These are phyloP conservation scores for Tragelaphus imberbis DNA, from an alignment of 2,113 vertebrate species.

Conservation along the genomic window DNA sequence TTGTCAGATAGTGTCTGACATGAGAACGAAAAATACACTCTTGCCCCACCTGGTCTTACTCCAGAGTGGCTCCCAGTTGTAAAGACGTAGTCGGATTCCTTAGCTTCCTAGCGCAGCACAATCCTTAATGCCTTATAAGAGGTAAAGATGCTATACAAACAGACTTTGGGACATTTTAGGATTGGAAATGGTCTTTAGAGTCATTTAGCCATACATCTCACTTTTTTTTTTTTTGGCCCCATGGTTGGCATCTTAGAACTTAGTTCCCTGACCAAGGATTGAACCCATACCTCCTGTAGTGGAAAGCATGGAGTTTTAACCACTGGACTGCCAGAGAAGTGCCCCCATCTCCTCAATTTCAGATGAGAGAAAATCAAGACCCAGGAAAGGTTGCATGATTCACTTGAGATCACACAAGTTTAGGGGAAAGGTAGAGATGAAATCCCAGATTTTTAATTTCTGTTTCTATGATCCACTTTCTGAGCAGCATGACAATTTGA, in stretches of 20 bases:
- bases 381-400: neutral
- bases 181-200: neutral
- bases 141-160: neutral
- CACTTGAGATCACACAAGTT: neutral
- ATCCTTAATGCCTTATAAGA: neutral
- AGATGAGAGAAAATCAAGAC: neutral
- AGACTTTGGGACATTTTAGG: neutral
- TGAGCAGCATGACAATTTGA: neutral
- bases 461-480: neutral
- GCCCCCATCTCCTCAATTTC: neutral
- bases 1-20: neutral
- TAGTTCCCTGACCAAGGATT: neutral
- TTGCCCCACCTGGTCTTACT: neutral
- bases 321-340: neutral
- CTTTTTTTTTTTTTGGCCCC: neutral
- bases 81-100: neutral
- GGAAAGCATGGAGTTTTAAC: neutral
- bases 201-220: neutral
- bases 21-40: neutral
- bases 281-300: neutral
- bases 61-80: neutral
- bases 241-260: neutral
- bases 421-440: neutral
- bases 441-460: neutral
- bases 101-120: neutral